Percentiles rank a stretch among this genome's conserved stretches.
phyloP scores from a whole-genome alignment of 2,888 invertebrate species.

The Acleris holmiana region DNA sequence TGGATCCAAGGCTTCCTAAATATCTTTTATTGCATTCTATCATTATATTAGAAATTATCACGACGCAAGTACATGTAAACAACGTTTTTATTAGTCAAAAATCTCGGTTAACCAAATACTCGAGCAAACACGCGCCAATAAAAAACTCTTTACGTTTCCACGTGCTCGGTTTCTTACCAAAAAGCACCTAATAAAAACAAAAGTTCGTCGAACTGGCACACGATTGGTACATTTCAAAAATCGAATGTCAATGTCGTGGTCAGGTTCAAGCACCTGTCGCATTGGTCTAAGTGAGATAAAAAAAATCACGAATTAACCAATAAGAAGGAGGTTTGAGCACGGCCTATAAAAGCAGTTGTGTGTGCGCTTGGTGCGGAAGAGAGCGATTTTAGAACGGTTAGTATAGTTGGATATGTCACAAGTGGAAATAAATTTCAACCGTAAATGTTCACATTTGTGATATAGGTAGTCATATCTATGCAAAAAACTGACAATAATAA shows the following conservation, averaged over 20 bases:
- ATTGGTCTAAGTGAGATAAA: conserved; percentile 51
- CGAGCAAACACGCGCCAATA: conserved; percentile 16
- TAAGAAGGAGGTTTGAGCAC: conserved; percentile 72
- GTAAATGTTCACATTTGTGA: no score
- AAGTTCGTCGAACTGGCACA: conserved; percentile 59
- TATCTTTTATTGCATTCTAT: background rate
- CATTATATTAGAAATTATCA: background rate
- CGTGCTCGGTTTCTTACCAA: conserved; percentile 12
- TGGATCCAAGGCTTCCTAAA: background rate
- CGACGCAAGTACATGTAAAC: background rate
- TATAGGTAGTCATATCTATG: no score
- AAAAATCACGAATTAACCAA: conserved; percentile 82
- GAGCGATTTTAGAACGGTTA: conserved; percentile 43
- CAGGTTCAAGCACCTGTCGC: conserved; percentile 79
- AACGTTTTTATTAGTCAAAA: background rate
- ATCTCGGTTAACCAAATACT: conserved; percentile 1
- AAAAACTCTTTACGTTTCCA: conserved; percentile 11
- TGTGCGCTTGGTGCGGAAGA: conserved; percentile 39
- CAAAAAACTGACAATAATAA: no score
- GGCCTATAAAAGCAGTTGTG: conserved; percentile 44
- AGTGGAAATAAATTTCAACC: no score
- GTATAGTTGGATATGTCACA: no score
- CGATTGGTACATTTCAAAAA: conserved; percentile 47
- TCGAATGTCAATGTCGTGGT: conserved; percentile 77
- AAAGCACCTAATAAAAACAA: conserved; percentile 46